phyloP scores from a whole-genome alignment of 2,888 invertebrate species.

The Eupelmus urozonus region DNA sequence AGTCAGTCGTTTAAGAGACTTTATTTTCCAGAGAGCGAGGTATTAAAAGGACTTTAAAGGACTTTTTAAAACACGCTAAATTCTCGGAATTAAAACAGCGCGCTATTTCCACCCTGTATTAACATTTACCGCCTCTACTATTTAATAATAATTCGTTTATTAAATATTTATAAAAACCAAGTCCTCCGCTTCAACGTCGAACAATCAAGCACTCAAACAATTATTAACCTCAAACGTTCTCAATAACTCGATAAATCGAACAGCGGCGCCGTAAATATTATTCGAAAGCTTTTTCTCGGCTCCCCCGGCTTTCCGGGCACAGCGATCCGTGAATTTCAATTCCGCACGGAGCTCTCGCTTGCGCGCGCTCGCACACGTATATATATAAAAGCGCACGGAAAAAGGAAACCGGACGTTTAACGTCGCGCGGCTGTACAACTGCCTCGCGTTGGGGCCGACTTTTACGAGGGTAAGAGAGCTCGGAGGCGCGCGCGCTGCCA shows the following conservation, averaged over 20 bases:
- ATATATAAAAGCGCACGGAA: conserved; percentile 6
- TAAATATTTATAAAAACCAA: too few species aligned
- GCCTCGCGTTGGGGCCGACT: neutral
- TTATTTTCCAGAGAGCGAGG: too few species aligned
- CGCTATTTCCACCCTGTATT: too few species aligned
- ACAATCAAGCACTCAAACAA: too few species aligned
- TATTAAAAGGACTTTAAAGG: too few species aligned
- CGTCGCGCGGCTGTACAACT: neutral
- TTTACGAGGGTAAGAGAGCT: conserved; percentile 21
- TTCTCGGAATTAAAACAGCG: too few species aligned
- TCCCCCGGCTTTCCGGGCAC: neutral
- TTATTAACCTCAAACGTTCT: neutral
- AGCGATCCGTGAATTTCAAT: conserved; percentile 13
- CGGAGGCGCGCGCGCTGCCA: neutral
- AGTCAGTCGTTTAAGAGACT: too few species aligned
- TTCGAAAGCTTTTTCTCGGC: neutral
- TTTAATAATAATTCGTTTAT: too few species aligned
- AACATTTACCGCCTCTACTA: too few species aligned
- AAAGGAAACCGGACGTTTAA: conserved; percentile 21
- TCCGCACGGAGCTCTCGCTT: too few species aligned
- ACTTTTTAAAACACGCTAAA: too few species aligned
- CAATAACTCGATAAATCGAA: neutral
- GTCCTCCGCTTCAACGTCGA: too few species aligned
- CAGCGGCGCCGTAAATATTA: neutral
- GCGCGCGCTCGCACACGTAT: conserved; percentile 2